Percentiles rank a stretch among this genome's conserved stretches.
phyloP scores from a whole-genome alignment of 2,113 vertebrate species.

The Hyperopisus bebe region DNA sequence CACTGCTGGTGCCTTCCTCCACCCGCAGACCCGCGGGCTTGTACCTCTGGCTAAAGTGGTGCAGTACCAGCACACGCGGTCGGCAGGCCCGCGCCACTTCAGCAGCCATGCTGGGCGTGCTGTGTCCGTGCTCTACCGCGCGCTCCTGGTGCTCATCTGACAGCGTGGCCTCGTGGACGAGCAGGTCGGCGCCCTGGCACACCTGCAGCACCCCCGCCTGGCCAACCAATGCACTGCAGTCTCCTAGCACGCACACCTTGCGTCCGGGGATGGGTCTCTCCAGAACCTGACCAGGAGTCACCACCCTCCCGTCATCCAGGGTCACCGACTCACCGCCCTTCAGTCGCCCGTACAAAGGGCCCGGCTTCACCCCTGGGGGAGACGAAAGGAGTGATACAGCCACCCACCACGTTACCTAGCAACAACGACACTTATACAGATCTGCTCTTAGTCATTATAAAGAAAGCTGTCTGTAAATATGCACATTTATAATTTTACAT shows the following conservation, averaged over 20 bases:
- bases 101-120: slow-evolving; percentile 76
- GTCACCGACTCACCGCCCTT: slow-evolving; percentile 68
- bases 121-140: slow-evolving; percentile 78
- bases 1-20: slow-evolving; percentile 40
- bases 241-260: slow-evolving; percentile 81
- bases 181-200: slow-evolving; percentile 69
- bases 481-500: neutral
- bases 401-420: neutral
- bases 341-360: slow-evolving; percentile 75
- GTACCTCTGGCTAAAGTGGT: slow-evolving; percentile 90
- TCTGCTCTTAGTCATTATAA: neutral
- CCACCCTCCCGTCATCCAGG: slow-evolving; percentile 57
- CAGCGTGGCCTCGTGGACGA: slow-evolving; percentile 86
- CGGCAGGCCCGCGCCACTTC: slow-evolving; percentile 63
- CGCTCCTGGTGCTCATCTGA: slow-evolving; percentile 73
- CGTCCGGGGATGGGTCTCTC: slow-evolving; percentile 68
- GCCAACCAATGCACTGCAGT: slow-evolving; percentile 71
- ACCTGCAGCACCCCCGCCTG: slow-evolving; percentile 43
- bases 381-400: slow-evolving; percentile 13
- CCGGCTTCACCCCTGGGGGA: slow-evolving; percentile 71
- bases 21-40: slow-evolving; percentile 52
- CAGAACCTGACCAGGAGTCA: slow-evolving; percentile 67
- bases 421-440: neutral
- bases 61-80: slow-evolving; percentile 62
- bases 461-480: neutral